Evolutionary conservation across 2,888 invertebrate species (phyloP).

Genomic region (Rosalia funebris): DNA sequence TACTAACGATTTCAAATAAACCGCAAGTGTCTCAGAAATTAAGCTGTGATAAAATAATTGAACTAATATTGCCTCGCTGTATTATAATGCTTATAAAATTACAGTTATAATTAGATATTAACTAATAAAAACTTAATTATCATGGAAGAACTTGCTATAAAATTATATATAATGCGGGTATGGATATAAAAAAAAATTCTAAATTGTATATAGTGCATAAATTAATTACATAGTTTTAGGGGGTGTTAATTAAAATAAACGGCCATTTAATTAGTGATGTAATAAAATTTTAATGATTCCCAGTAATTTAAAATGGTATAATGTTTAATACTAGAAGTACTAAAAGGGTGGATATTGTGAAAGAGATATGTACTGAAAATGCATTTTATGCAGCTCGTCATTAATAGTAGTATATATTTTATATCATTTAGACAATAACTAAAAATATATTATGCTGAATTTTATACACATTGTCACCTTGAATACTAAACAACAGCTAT

Average conservation of each 20-base stretch:
- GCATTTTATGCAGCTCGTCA: no score
- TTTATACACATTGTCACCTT: no score
- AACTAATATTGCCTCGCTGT: no score
- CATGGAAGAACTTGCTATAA: constrained; percentile 26
- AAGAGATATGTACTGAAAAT: no score
- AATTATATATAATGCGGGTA: constrained; percentile 19
- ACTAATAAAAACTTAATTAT: constrained; percentile 19
- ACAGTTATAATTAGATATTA: not conserved
- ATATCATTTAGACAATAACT: no score
- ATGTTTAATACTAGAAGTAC: not conserved
- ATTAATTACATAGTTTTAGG: constrained; percentile 15
- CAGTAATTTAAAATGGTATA: constrained; percentile 21
- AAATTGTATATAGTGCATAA: constrained; percentile 9
- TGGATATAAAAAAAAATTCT: constrained; percentile 7
- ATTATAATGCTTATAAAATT: not conserved
- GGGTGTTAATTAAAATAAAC: constrained; percentile 30
- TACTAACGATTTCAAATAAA: no score
- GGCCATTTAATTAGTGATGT: constrained; percentile 26
- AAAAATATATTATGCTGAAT: no score
- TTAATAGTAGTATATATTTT: no score
- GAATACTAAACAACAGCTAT: no score
- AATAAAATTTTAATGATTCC: constrained; percentile 27
- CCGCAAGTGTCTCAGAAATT: no score
- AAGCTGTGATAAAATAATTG: no score
- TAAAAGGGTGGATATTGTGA: constrained; percentile 2